Conservation (phyloP, 2,888 invertebrate genomes). For the Hemaris fuciformis region DNA sequence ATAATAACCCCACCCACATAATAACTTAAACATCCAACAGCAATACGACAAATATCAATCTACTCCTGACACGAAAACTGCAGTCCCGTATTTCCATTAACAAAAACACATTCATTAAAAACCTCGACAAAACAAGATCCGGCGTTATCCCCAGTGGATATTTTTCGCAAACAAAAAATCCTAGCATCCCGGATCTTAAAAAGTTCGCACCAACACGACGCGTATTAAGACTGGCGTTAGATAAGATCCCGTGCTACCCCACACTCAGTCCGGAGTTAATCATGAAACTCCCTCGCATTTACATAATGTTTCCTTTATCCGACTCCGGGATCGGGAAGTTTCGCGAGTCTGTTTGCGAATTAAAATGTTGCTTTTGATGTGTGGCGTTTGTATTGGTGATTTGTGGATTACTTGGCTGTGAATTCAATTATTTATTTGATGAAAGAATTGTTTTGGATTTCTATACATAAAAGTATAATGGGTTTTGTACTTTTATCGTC, state of each 20-base stretch:
- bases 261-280: slow-evolving; percentile 58
- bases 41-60: too few species aligned
- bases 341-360: slow-evolving; percentile 21
- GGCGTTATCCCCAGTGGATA: background rate
- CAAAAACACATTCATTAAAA: background rate
- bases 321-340: slow-evolving; percentile 58
- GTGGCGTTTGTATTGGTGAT: background rate
- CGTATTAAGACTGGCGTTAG: slow-evolving; percentile 14
- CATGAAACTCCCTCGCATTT: slow-evolving; percentile 68
- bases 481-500: too few species aligned
- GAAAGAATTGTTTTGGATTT: too few species aligned
- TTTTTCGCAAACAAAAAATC: background rate
- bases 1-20: too few species aligned
- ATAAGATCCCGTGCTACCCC: slow-evolving; percentile 41
- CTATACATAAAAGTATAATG: too few species aligned
- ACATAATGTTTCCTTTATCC: slow-evolving; percentile 72
- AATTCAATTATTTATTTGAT: background rate
- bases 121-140: background rate
- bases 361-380: background rate
- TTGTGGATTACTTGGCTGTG: background rate
- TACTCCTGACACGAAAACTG: too few species aligned
- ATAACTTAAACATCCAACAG: too few species aligned
- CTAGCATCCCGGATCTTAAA: background rate
- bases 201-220: slow-evolving; percentile 1
- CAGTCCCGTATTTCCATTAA: too few species aligned